A percentile compares a stretch with the other conserved stretches of the same genome.
These are phyloP conservation scores for Petromus typicus DNA, from an alignment of 2,113 vertebrate genomes.

Conservation along the genomic window DNA sequence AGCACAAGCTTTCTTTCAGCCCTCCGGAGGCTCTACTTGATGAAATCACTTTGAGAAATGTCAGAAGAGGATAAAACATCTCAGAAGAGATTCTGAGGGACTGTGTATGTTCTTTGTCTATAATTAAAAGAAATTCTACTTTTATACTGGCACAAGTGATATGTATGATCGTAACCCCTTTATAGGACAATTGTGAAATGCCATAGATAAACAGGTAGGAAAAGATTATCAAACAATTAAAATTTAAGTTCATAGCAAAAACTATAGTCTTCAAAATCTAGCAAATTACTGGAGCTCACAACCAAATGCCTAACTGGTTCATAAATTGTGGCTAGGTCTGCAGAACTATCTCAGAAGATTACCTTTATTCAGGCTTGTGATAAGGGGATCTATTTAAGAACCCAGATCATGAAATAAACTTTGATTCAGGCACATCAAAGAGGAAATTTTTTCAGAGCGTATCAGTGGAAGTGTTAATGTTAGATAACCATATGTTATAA, in stretches of 20 bases:
- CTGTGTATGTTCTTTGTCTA: background rate
- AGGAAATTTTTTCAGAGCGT: constrained; percentile 45
- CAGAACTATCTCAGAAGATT: constrained; percentile 25
- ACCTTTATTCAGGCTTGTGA: background rate
- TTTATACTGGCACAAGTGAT: background rate
- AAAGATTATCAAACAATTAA: background rate
- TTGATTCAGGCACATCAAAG: constrained; percentile 64
- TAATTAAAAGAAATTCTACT: background rate
- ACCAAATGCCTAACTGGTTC: constrained; percentile 29
- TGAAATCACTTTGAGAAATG: too few species aligned
- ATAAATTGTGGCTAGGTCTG: background rate
- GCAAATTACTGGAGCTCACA: background rate
- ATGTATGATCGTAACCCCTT: background rate
- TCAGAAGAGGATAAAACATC: too few species aligned
- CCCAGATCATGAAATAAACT: constrained; percentile 45
- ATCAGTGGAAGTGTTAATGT: constrained; percentile 59
- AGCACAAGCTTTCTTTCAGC: too few species aligned
- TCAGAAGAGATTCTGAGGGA: background rate
- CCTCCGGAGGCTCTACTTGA: too few species aligned
- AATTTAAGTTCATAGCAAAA: constrained; percentile 26
- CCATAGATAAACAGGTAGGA: background rate
- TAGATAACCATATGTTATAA: constrained; percentile 71
- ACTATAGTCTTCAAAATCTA: constrained; percentile 27
- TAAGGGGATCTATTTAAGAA: constrained; percentile 33
- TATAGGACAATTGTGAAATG: background rate